Evolutionary conservation across 92 coral and sea anemone genomes (phyloP).

Genomic region (Palythoa grandiflora): DNA sequence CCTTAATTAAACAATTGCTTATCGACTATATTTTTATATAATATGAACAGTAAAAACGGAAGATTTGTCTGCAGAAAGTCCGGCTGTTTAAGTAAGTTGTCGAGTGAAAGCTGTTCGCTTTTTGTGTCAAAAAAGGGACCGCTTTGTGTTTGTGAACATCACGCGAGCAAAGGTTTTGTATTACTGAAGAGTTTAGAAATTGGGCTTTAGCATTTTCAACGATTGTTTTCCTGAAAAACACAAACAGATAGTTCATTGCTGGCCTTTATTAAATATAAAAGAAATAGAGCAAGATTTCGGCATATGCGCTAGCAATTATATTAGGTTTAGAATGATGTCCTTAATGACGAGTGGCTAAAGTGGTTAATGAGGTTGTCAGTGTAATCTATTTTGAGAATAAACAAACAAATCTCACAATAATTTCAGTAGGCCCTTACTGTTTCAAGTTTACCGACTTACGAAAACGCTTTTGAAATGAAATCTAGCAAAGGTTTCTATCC

Average conservation of each 20-base stretch:
- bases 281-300: not conserved
- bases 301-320: not conserved
- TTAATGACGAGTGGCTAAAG: not conserved
- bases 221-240: not conserved
- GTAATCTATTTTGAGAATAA: constrained; percentile 10
- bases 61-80: not conserved
- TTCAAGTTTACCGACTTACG: not conserved
- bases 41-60: not conserved
- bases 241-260: not conserved
- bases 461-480: not conserved
- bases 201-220: not conserved
- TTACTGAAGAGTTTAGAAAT: not conserved
- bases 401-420: not conserved
- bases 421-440: not conserved
- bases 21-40: not conserved
- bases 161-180: not conserved
- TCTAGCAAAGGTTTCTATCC: not conserved
- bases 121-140: not conserved
- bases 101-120: not conserved
- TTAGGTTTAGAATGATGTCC: not conserved
- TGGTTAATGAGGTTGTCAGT: not conserved
- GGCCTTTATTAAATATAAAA: not conserved
- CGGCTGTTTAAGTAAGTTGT: not conserved
- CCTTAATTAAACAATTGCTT: not conserved
- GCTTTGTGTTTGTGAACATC: not conserved